Evolutionary conservation across 1,140 invertebrate genomes (phyloP), one percentile per base, ranked within the genome.

Genomic region (Heliconius hermathena): DNA sequence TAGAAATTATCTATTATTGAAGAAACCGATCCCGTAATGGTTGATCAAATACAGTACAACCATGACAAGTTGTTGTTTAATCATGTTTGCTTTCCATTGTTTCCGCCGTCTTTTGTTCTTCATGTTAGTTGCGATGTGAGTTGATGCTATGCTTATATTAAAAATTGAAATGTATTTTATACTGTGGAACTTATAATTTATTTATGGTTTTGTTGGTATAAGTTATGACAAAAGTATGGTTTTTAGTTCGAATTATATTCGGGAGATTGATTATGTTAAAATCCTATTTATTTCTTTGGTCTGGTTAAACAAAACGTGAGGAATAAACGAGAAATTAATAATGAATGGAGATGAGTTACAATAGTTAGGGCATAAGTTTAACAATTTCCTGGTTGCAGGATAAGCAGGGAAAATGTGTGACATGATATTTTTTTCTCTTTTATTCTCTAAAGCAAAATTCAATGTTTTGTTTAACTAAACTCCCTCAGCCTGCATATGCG

Each of bases 41-140:
- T 71, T 76, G 60, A 49, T 76, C 57, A 20, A 71, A 36, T 60
- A 75, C 26, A 38, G 8, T 60, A 75, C 26, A 38, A 11, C 33
- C 36, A 72, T 11, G 71, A 72, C 71, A 72, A 72, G 60, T 66
- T 66, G 13, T 66, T 66, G 60, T 66, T 66, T 66, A 66, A 66
- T 29, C 60, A 66, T 66, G 60, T 66, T 66, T 66, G 26, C 60
- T 66, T 29, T 29, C 60, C 60, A 66, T 66, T 66, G 60, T 66
- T 66, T 26, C 26, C 26, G 22, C 60, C 60, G 60, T 29, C 60
- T 66, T 66, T 66, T 66, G 60, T 66, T 66, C 60, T 66, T 66
- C 9, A 22, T 29, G 60, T 66, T 66, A 66, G 60, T 66, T 66
- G 5, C 60, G 60, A 66, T 29, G 60, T 26, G 5, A 66, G 9